Evolutionary conservation across 1,140 invertebrate genomes (phyloP).

Genomic region (Pararge aegeria): DNA sequence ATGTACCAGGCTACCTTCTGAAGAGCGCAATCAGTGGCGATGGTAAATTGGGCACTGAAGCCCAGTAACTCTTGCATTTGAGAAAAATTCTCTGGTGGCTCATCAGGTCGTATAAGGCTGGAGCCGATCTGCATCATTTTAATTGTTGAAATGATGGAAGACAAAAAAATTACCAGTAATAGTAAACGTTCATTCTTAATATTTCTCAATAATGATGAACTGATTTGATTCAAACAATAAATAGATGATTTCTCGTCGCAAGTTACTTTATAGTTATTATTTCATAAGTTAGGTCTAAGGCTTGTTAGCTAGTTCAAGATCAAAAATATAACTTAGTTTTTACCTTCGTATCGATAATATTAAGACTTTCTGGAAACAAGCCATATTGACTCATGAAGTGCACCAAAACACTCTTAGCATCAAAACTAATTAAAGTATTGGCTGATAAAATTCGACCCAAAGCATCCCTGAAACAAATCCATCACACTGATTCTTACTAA

Average conservation of each 20-base stretch:
- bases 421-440: conserved; percentile 41
- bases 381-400: conserved; percentile 33
- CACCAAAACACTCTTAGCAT: conserved; percentile 43
- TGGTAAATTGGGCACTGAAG: conserved; percentile 36
- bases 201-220: too few relatives aligned
- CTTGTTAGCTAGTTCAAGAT: neutral
- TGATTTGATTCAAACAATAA: too few relatives aligned
- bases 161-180: too few relatives aligned
- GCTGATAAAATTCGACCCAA: conserved; percentile 29
- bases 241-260: too few relatives aligned
- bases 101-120: neutral
- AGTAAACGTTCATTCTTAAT: too few relatives aligned
- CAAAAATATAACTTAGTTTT: neutral
- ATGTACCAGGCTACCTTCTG: conserved; percentile 55
- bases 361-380: neutral
- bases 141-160: too few relatives aligned
- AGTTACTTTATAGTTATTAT: too few relatives aligned
- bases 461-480: conserved; percentile 26
- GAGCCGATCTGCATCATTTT: neutral
- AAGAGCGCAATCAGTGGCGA: conserved; percentile 41
- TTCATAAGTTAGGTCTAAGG: too few relatives aligned
- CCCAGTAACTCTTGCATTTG: conserved; percentile 21
- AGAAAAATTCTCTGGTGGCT: neutral
- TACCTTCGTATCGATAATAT: neutral
- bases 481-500: too few relatives aligned